phyloP scores from a whole-genome alignment of 1,140 invertebrate genomes.

The Stratiolaelaps scimitus region DNA sequence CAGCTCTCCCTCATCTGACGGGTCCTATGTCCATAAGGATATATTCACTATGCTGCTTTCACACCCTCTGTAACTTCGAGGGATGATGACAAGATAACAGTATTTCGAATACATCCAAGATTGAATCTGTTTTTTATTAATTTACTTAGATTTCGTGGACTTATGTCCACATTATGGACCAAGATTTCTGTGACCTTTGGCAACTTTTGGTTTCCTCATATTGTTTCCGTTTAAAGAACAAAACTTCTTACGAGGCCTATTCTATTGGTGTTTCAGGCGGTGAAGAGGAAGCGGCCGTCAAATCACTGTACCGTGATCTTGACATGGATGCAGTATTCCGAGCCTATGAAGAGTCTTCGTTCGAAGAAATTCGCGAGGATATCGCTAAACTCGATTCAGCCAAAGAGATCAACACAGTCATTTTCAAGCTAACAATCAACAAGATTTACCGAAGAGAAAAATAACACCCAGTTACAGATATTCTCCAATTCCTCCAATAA shows the following conservation, averaged over 20 bases:
- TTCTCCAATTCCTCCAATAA: too few species aligned
- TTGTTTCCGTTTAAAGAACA: too few species aligned
- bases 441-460: conserved; percentile 3
- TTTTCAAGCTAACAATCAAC: not conserved
- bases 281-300: not conserved
- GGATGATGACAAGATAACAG: not conserved
- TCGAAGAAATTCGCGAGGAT: not conserved
- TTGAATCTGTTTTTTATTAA: not conserved
- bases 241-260: too few species aligned
- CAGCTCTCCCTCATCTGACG: too few species aligned
- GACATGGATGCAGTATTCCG: not conserved
- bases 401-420: not conserved
- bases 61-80: too few species aligned
- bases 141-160: not conserved
- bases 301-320: not conserved
- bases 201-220: too few species aligned
- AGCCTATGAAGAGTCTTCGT: not conserved
- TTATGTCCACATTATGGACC: not conserved
- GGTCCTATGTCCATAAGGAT: too few species aligned
- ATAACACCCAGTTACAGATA: not conserved
- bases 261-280: not conserved
- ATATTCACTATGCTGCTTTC: too few species aligned
- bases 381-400: not conserved
- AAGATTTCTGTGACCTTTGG: too few species aligned
- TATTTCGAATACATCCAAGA: not conserved